A percentile compares a stretch with the other conserved stretches of the same genome.
These are phyloP conservation scores for Microcebus ravelobensis DNA, from an alignment of 2,113 vertebrate species.

Conservation along the genomic window DNA sequence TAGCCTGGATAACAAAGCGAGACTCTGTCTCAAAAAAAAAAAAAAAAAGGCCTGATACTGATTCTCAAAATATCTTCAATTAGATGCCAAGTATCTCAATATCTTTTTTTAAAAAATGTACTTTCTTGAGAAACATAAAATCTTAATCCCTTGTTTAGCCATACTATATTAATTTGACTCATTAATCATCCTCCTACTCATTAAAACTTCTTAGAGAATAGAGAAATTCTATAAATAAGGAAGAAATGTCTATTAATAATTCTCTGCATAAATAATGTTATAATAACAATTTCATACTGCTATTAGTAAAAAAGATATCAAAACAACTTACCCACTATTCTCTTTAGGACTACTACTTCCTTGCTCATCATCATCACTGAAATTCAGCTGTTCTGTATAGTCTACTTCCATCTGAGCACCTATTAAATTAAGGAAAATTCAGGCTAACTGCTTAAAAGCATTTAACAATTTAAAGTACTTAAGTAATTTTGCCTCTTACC, in stretches of 20 bases:
- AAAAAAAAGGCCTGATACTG: no score
- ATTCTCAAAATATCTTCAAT: slow-evolving; percentile 9
- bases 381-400: slow-evolving; percentile 98
- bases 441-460: slow-evolving; percentile 11
- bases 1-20: no score
- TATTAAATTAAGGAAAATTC: slow-evolving; percentile 75
- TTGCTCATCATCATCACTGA: slow-evolving; percentile 99
- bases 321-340: slow-evolving; percentile 89
- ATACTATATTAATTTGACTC: background rate
- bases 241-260: background rate
- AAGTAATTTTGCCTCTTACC: slow-evolving; percentile 85
- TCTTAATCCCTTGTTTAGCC: background rate
- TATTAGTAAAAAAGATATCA: background rate
- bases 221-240: background rate
- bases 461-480: background rate
- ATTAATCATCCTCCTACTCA: background rate
- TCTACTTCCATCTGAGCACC: slow-evolving; percentile 99
- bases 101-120: background rate
- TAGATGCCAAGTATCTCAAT: background rate
- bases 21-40: no score
- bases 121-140: background rate
- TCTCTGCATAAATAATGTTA: background rate
- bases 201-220: background rate
- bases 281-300: background rate
- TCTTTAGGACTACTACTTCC: slow-evolving; percentile 91